phyloP scores from a whole-genome alignment of 2,888 invertebrate genomes.

The Chrysopilus asiliformis region DNA sequence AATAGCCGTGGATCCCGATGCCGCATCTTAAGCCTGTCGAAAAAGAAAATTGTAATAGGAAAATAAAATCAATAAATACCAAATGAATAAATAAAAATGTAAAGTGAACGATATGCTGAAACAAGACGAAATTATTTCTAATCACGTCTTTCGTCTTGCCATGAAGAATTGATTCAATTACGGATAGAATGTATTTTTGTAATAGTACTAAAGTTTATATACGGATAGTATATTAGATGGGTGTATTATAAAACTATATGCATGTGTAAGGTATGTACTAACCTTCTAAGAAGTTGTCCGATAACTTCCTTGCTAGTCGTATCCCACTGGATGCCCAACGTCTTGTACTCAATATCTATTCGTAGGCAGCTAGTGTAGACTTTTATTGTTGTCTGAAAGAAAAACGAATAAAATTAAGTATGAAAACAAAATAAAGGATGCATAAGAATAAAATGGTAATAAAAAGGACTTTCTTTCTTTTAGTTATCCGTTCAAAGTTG shows the following conservation, averaged over 20 bases:
- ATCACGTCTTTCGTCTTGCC: too few species aligned
- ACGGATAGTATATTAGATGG: too few species aligned
- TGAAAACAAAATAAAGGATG: too few species aligned
- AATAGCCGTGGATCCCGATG: conserved; percentile 86
- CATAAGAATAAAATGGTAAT: not conserved
- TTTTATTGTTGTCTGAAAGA: conserved; percentile 75
- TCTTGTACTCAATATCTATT: conserved; percentile 93
- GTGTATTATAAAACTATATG: too few species aligned
- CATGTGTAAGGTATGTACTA: too few species aligned
- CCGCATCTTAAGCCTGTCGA: conserved; percentile 54
- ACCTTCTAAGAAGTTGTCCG: conserved; percentile 70
- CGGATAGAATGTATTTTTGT: not conserved
- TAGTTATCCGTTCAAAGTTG: too few species aligned
- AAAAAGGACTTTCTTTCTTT: not conserved
- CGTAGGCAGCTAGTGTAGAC: conserved; percentile 80
- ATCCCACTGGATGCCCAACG: conserved; percentile 75
- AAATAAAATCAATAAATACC: not conserved
- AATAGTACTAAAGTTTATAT: too few species aligned
- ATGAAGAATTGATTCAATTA: too few species aligned
- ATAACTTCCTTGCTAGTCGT: conserved; percentile 83
- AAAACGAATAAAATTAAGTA: conserved; percentile 20
- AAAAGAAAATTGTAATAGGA: not conserved
- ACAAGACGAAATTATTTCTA: too few species aligned
- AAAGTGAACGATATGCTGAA: not conserved
- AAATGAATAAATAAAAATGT: not conserved